A percentile compares a stretch with the other conserved stretches of the same genome.
phyloP scores from a whole-genome alignment of 2,113 vertebrate species.

The Nymphicus hollandicus region DNA sequence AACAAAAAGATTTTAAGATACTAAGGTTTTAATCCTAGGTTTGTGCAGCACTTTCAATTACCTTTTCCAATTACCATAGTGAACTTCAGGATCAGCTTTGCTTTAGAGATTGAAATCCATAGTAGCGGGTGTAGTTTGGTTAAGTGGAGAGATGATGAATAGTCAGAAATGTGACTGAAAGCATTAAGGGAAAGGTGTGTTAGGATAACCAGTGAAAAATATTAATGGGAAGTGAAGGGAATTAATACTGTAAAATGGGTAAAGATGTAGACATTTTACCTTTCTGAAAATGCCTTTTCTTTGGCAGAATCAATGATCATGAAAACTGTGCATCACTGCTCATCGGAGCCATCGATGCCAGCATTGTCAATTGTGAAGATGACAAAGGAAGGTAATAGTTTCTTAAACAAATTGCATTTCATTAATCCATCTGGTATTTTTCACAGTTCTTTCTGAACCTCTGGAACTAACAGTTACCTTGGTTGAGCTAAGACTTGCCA shows the following conservation, averaged over 20 bases:
- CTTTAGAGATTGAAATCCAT: background rate
- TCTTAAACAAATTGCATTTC: background rate
- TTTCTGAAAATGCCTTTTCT: background rate
- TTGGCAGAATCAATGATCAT: slow-evolving; percentile 87
- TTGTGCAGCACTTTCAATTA: background rate
- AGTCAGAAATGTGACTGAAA: background rate
- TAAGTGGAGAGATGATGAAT: background rate
- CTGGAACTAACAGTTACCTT: background rate
- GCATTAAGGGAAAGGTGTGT: background rate
- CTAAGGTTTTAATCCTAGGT: background rate
- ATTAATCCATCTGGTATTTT: background rate
- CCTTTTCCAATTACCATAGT: background rate
- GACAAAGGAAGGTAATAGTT: slow-evolving; percentile 86
- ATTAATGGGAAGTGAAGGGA: background rate
- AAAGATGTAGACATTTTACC: background rate
- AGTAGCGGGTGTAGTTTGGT: background rate
- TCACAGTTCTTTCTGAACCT: background rate
- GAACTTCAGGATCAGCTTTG: background rate
- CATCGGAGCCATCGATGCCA: slow-evolving; percentile 88
- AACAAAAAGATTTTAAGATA: background rate
- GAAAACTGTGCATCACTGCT: slow-evolving; percentile 90
- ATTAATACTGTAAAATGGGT: background rate
- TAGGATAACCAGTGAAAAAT: background rate
- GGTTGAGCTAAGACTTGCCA: background rate
- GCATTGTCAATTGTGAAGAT: slow-evolving; percentile 87